These are phyloP conservation scores for Hemicordylus capensis DNA, from an alignment of 2,113 vertebrate species.

Conservation along the genomic window DNA sequence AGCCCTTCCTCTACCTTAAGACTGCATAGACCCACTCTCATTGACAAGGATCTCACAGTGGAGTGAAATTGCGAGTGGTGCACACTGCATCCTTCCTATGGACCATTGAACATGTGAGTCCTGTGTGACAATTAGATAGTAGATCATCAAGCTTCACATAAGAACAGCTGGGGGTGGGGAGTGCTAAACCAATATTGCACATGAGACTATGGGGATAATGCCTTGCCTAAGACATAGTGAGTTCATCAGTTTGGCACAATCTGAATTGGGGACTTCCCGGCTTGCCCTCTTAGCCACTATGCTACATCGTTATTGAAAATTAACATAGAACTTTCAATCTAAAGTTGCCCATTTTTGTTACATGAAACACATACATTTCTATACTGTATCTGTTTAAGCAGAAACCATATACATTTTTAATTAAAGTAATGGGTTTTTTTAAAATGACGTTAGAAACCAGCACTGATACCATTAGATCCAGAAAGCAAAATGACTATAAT, in stretches of 20 bases:
- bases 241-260: background rate
- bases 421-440: background rate
- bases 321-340: background rate
- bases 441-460: conserved; percentile 26
- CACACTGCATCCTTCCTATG: background rate
- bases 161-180: background rate
- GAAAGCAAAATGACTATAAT: conserved; percentile 19
- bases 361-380: conserved; percentile 7
- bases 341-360: background rate
- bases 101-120: background rate
- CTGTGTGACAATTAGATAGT: background rate
- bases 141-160: background rate
- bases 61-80: background rate
- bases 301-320: too few species aligned
- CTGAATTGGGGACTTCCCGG: background rate
- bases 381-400: background rate
- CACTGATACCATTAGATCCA: conserved; percentile 19
- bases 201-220: background rate
- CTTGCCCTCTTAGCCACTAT: background rate
- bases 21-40: background rate
- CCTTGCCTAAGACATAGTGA: background rate
- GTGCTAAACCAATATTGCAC: background rate
- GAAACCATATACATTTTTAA: conserved; percentile 10
- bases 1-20: background rate
- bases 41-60: background rate